Evolutionary conservation across 2,888 invertebrate species (phyloP).

Genomic region (Leptopilina myrica): DNA sequence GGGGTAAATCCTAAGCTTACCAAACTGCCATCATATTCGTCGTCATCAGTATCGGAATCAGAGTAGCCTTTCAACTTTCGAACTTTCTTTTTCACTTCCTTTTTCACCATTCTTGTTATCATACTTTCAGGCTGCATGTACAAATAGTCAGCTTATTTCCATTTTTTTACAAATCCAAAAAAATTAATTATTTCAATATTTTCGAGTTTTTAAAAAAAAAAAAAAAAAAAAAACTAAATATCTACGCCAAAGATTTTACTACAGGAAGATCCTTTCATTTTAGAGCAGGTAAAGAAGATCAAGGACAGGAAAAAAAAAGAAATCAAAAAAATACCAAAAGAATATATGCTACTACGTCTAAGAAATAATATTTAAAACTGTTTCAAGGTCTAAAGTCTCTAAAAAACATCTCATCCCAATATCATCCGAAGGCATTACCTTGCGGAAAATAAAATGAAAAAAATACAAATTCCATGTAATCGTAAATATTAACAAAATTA

Average conservation of each 20-base stretch:
- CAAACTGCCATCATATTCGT: conserved; percentile 85
- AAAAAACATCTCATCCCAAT: not conserved
- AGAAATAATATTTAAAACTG: not conserved
- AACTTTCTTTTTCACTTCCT: conserved; percentile 79
- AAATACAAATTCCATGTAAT: too few relatives aligned
- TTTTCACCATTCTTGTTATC: conserved; percentile 78
- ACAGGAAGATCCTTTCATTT: not conserved
- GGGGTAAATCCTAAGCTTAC: conserved; percentile 77
- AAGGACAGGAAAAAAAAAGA: conserved; percentile 24
- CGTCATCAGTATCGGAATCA: conserved; percentile 81
- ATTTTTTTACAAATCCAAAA: not conserved
- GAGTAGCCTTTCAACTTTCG: conserved; percentile 73
- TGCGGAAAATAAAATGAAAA: not conserved
- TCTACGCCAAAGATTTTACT: not conserved
- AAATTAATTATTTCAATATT: too few relatives aligned
- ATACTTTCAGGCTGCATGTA: conserved; percentile 80
- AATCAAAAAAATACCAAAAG: not conserved
- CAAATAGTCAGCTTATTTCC: conserved; percentile 34
- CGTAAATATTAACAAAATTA: too few relatives aligned
- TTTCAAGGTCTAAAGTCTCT: conserved; percentile 9
- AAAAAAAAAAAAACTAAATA: not conserved
- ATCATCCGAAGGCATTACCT: too few relatives aligned
- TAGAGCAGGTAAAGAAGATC: conserved; percentile 35
- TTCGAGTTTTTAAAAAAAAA: too few relatives aligned
- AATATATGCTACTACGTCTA: not conserved